Base-by-base conservation (phyloP, 2,888 invertebrate genomes). In the Lasioglossum vierecki region DNA sequence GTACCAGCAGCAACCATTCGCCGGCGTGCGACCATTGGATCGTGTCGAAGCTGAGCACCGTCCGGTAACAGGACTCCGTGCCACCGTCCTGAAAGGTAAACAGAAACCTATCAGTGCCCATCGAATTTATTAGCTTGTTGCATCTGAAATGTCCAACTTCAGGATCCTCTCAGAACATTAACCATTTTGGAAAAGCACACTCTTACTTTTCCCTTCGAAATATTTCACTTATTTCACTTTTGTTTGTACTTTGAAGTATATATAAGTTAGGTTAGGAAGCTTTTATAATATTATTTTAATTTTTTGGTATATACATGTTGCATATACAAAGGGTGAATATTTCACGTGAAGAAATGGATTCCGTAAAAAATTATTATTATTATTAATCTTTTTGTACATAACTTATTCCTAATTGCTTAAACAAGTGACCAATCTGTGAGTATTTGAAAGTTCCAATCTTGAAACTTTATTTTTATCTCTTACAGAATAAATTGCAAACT, bases 1-100 rank as follows among this genome's bases (percentile, higher is more conserved):
- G 96, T 49, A 97, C 97, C 85, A 97, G 94, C 88, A 97, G 95
- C 87, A 96, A 95, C 95, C 97, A 96, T 93, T 97, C 97, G 44
- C 97, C 97, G 22, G 96, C 95, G 93, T 97, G 96, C 60, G 95
- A 95, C 82, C 95, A 95, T 79, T 96, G 95, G 73, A 97, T 96
- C 90, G 95, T 95, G 74, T 96, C 95, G 89, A 97, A 96, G 88
- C 96, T 96, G 88, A 97, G 94, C 82, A 96, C 95, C 83, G 96
- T 96, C 93, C 96, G 95, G 94, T 96, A 96, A 94, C 97, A 96
- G 91, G 96, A 95, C 76, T 96, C 95, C 86, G 96, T 96, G 87
- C 96, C 95, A 46, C 96, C 95, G 91, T 96, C 96, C 96, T 96
- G 95, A 96, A 91, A 53, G 18, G 79, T 79, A 84, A 83, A 84